A percentile compares a stretch with the other conserved stretches of the same genome.
These are phyloP conservation scores for Cancer borealis DNA, from an alignment of 2,888 invertebrate genomes.

Conservation along the genomic window DNA sequence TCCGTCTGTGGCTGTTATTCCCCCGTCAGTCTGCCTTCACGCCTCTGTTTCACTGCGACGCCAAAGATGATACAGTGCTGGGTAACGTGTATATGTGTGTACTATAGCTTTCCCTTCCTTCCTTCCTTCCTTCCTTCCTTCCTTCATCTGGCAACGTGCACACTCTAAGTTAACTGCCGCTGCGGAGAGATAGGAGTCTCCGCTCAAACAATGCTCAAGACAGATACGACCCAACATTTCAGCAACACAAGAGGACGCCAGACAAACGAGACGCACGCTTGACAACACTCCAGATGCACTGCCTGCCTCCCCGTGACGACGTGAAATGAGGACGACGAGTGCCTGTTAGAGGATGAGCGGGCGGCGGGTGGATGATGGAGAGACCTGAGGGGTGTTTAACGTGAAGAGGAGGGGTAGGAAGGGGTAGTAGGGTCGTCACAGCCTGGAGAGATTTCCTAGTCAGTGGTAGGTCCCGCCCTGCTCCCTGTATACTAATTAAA, in stretches of 20 bases:
- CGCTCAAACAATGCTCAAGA: not conserved
- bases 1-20: not conserved
- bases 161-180: not conserved
- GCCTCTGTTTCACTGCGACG: not conserved
- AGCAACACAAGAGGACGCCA: not conserved
- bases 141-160: not conserved
- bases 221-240: constrained; percentile 18
- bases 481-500: not conserved
- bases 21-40: not conserved
- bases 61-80: not conserved
- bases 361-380: not conserved
- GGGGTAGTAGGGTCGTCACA: not conserved
- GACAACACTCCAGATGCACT: constrained; percentile 14
- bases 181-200: not conserved
- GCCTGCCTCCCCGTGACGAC: not conserved
- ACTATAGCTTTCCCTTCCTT: not conserved
- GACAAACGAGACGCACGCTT: not conserved
- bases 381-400: not conserved
- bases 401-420: not conserved
- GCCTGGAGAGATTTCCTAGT: not conserved
- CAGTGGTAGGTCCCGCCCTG: too few species aligned
- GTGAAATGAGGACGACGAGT: not conserved
- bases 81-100: not conserved
- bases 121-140: not conserved
- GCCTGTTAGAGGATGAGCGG: not conserved